phyloP scores from a whole-genome alignment of 2,113 vertebrate species.

The Nothoprocta pentlandii region DNA sequence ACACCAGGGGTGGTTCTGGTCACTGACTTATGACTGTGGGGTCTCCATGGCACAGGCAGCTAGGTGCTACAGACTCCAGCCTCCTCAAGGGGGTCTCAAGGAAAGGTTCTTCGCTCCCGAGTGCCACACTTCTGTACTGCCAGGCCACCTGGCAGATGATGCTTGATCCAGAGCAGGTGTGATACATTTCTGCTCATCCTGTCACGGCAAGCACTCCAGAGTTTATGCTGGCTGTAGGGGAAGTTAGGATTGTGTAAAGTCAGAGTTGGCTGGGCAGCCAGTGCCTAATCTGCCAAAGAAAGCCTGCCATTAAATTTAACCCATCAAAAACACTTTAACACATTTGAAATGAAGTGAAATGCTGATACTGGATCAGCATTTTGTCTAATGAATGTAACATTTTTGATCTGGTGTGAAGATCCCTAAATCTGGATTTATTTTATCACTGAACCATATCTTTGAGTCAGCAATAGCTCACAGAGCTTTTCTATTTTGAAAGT shows the following conservation, averaged over 20 bases:
- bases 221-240: not conserved
- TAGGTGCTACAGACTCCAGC: not conserved
- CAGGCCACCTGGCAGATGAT: not conserved
- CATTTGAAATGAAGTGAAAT: not conserved
- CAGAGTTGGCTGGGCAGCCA: not conserved
- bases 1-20: not conserved
- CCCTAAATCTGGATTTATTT: not conserved
- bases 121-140: not conserved
- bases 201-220: not conserved
- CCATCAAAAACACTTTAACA: not conserved
- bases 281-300: rapidly evolving
- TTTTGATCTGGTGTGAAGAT: not conserved
- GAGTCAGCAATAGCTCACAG: not conserved
- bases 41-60: not conserved
- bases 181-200: not conserved
- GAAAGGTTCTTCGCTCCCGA: not conserved
- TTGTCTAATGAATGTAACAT: not conserved
- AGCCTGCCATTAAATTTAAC: not conserved
- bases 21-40: rapidly evolving
- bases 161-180: not conserved
- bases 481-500: not conserved
- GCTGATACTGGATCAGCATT: not conserved
- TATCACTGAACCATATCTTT: not conserved
- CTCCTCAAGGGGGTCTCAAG: not conserved
- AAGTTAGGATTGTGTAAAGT: not conserved